Base-by-base conservation (phyloP, 2,797 vertebrate genomes). In the Lateolabrax maculatus region DNA sequence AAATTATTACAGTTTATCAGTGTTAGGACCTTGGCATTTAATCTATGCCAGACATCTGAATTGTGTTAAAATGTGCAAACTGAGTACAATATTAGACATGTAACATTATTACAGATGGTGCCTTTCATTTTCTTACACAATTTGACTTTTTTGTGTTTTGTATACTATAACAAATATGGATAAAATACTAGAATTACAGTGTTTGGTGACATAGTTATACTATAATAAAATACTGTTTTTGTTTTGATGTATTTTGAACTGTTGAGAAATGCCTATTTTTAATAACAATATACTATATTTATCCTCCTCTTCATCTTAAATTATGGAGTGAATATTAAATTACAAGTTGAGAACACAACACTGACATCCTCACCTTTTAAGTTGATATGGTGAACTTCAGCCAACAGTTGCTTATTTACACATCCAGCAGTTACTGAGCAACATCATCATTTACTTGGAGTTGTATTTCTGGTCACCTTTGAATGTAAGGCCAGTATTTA, bases 1-100 rank as follows among this genome's bases (percentile, higher is more conserved):
- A 80, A 67, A 84, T 83, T 55, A 81, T 84, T 74, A 71, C 49
- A 74, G 48, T 83, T 84, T 70, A 71, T 81, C 81, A 69, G 25
- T 49, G 49, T 61, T 29, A 29, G 60, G 53, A 46, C 8, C 15
- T 60, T 74, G 43, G 39, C 57, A 75, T 71, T 78, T 60, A 73
- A 78, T 41, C 51, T 41, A 37, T 48, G 25, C 21, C 29, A 44
- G 25, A 36, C 48, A 65, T 80, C 25, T 66, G 25, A 70, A 68
- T 52, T 41, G 3, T 51, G 43, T 43, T 84, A 1, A 63, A 39
- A 70, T 69, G 60, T 65, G 37, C 36, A 51, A 34, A 61, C 19
- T 16, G 6, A 34, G 13, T 11, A 43, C 16, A 55, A 31, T 52
- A 66, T 43, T 55, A 25, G 37, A 55, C 6, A 53, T 44, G n/a